These are phyloP conservation scores for Diprion similis DNA, from an alignment of 1,140 invertebrate species.

Conservation along the genomic window DNA sequence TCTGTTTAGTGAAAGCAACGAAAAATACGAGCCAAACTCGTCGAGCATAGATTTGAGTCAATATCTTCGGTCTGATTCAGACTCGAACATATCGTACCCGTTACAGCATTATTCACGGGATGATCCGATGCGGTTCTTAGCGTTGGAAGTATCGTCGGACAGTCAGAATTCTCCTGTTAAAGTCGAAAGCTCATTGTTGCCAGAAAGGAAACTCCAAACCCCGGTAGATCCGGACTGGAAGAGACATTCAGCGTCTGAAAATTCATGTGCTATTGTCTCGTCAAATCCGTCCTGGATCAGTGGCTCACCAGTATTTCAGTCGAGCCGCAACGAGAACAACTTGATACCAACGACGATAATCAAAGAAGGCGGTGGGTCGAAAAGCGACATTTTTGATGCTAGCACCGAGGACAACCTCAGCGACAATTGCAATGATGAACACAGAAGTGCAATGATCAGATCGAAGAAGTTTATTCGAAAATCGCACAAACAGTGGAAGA, in stretches of 20 bases:
- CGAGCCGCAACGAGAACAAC: constrained; percentile 8
- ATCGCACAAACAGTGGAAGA: background rate
- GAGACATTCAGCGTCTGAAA: background rate
- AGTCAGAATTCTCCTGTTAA: background rate
- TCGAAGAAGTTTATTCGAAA: background rate
- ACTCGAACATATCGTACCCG: constrained; percentile 41
- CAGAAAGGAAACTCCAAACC: too few species aligned
- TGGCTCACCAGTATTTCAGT: constrained; percentile 16
- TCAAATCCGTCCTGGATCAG: constrained; percentile 10
- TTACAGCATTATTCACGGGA: constrained; percentile 44
- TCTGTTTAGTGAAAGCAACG: background rate
- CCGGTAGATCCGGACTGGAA: background rate
- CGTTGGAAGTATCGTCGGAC: constrained; percentile 20
- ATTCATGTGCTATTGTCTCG: constrained; percentile 17
- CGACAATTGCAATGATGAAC: background rate
- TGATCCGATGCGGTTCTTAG: constrained; percentile 30
- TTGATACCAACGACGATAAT: too few species aligned
- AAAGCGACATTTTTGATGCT: background rate
- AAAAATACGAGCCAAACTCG: constrained; percentile 12
- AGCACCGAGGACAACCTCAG: constrained; percentile 1
- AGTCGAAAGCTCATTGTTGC: background rate
- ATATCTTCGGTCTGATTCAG: constrained; percentile 34
- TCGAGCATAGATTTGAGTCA: constrained; percentile 5
- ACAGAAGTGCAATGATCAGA: background rate
- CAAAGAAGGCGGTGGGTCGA: background rate